These are phyloP conservation scores for Philotrypesis tridentata DNA, from an alignment of 1,140 invertebrate species.

Conservation along the genomic window DNA sequence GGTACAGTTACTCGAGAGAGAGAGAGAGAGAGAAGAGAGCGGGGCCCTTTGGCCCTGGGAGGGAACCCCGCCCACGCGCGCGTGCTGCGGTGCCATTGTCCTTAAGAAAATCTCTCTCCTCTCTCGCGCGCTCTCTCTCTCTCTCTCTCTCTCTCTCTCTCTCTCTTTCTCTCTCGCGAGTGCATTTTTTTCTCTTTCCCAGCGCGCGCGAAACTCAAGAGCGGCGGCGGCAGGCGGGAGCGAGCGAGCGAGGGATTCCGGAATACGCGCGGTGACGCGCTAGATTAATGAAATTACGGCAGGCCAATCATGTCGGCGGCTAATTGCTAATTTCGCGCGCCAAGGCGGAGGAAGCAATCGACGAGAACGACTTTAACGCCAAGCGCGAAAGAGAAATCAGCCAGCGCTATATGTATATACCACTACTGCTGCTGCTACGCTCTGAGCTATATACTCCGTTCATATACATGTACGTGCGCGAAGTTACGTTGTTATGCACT, in stretches of 20 bases:
- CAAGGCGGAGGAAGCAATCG: neutral
- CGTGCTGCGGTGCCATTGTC: neutral
- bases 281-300: neutral
- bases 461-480: neutral
- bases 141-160: neutral
- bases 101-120: neutral
- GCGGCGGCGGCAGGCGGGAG: no score
- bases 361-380: neutral
- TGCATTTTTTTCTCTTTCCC: no score
- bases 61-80: slow-evolving; percentile 1
- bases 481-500: neutral
- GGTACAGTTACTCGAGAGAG: slow-evolving; percentile 38
- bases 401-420: no score
- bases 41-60: slow-evolving; percentile 38
- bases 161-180: neutral
- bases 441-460: neutral
- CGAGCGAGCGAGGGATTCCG: no score
- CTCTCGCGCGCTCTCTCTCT: neutral
- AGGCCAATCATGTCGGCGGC: neutral
- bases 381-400: slow-evolving; percentile 4
- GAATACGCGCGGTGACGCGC: neutral
- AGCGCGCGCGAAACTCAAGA: no score
- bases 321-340: neutral
- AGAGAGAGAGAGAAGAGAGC: neutral
- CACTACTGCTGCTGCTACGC: no score